Base-by-base conservation (phyloP, 1,140 invertebrate species). In the Drosophila guanche region DNA sequence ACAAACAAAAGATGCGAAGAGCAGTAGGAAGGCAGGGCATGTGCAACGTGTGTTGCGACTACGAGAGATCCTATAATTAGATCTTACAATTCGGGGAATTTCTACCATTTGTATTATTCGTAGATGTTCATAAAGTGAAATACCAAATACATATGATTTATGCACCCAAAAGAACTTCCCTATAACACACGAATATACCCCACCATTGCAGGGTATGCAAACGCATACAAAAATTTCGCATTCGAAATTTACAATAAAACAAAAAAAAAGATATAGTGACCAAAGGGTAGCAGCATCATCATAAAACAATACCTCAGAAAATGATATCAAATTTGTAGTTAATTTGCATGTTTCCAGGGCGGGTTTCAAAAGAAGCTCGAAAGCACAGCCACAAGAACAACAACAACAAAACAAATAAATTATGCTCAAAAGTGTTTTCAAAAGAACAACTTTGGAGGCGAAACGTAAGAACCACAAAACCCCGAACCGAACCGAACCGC, bases 321-420 rank as follows among this genome's bases (percentile, higher is more conserved):
- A 76, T 63, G 70, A 63, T 66, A 66, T 65, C 61, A 77, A 69
- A 81, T 72, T 80, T 79, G 76, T 62, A 74, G 70, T 74, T 74
- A 86, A 86, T 88, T 86, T 86, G 81, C 81, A 86, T 86, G 81
- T 59, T 77, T 66, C 53, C 73, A 67, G 78, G 69, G 57, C 68
- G 73, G 16, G 16, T 80, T 88, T 84, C 80, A 23, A 42, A 73
- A 73, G 81, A 84, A 80, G 43, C 45, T 29, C 29, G 54, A 48
- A 60, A 47, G 0, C 33, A 37, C 16, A 23, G 41, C 42, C 37
- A 7, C 16, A 69, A 46, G 8, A 61, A 10, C 61, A 56, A 20
- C 45, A 47, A 56, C 43, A 57, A 61, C 62, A 73, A 59, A 55
- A 20, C 62, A 81, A 74, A 88, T 86, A 88, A 86, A 78, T 86